Base-by-base conservation (phyloP, 2,888 invertebrate species). In the Ophioninae sp. region DNA sequence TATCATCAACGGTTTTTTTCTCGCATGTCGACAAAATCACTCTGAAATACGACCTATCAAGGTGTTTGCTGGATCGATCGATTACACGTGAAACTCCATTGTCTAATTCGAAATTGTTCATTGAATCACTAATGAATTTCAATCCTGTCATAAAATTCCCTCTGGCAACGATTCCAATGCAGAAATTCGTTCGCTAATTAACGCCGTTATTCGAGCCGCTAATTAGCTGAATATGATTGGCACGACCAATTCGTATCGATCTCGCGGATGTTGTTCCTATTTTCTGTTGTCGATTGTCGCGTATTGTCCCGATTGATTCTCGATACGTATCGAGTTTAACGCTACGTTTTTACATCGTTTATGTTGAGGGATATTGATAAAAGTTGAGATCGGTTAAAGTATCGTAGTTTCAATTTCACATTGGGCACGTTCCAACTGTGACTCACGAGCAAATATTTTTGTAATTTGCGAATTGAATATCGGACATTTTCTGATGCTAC, bases 351-450 rank as follows among this genome's bases (percentile, higher is more conserved):
- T 37, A 56, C 63, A 58, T 22, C 56, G 65, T 44, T 69, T 51
- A 73, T 59, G 56, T 84, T 83, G 85, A 87, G 87, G 0, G 7
- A 88, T 86, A 88, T 88, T 86, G 87, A 78, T 85, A 85, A 85
- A 86, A 87, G 84, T 85, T 85, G 82, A 69, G 68, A 84, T 82
- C 23, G 78, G 81, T 74, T 83, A 79, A 86, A 17, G 17, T 13
- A 51, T 13, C 44, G 56, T 69, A 73, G 69, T 59, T 69, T 9
- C 39, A 71, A 69, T 71, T 59, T 64, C 23, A 79, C 64, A 23
- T 37, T 56, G n/a, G 13, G 39, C 37, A 17, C 51, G n/a, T 44
- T 59, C 7, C 44, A 5, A 41, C 20, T 64, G 64, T 61, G 37
- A 22, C 72, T 7, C 37, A 2, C 6, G 6, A 6, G n/a, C 51